A percentile compares a stretch with the other conserved stretches of the same genome.
phyloP scores from a whole-genome alignment of 2,113 vertebrate species.

The Arizona elegans region DNA sequence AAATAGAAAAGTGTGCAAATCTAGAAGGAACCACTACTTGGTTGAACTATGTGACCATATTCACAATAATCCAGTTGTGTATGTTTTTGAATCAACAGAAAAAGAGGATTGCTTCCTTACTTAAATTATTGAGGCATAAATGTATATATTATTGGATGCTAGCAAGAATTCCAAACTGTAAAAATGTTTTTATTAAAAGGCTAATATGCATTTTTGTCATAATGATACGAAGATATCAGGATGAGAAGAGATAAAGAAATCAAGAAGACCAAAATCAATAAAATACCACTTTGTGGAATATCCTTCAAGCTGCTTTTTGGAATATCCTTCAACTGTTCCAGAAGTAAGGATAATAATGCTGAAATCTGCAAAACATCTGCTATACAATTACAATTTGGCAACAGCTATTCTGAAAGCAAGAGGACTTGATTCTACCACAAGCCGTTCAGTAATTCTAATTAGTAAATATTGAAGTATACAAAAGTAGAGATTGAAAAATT shows the following conservation, averaged over 20 bases:
- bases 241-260: constrained; percentile 9
- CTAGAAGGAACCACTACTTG: neutral
- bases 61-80: neutral
- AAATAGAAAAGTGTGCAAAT: neutral
- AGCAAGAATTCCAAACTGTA: neutral
- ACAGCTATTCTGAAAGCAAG: neutral
- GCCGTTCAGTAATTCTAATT: neutral
- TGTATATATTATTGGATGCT: neutral
- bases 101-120: neutral
- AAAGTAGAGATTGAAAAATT: neutral
- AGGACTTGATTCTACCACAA: neutral
- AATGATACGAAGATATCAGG: neutral
- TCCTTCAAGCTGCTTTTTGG: neutral
- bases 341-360: neutral
- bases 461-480: neutral
- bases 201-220: neutral
- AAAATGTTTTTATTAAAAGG: neutral
- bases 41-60: neutral
- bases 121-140: neutral
- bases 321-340: neutral
- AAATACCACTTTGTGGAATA: neutral
- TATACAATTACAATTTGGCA: neutral
- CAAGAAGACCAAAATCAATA: neutral
- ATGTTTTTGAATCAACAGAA: neutral
- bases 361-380: neutral